Evolutionary conservation across 2,888 invertebrate genomes (phyloP), one percentile per base, ranked within the genome.

Genomic region (Neoaliturus tenellus): DNA sequence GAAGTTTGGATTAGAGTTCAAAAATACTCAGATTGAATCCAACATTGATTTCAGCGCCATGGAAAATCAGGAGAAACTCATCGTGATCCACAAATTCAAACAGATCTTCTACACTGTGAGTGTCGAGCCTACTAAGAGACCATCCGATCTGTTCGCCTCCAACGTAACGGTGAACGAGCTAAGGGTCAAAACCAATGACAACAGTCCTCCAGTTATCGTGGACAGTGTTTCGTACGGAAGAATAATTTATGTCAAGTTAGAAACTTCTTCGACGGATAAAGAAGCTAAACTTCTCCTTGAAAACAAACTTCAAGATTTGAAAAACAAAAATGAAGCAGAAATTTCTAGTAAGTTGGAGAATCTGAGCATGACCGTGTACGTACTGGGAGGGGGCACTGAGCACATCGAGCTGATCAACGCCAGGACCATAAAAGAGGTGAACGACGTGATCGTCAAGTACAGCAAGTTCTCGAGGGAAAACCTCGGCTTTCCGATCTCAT

Each of bases 221-320:
- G 51, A 51, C 51, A 51, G 51, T 51, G 51, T 51, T 14, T 51
- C 51, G 20, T 51, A 51, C 51, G 51, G 51, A 51, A 51, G 51
- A 23, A 51, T 23, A 20, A 51, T 51, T 6, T 51, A 51, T 23
- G 51, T 51, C 51, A 51, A 51, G 23, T 2, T 51, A 4, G 23
- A 20, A 51, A 51, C 51, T 1, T 20, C 20, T 51, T 23, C 20
- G 5, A 51, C 51, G 1, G 51, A 51, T 3, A 23, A 3, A 0
- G 20, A 20, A 51, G 23, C 51, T 2, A 51, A 51, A 23, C 4
- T 2, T 51, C 10, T 23, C 1, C 51, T 51, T 51, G 2, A 4
- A 2, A 20, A 20, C 51, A 51, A 51, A 23, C 5, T 10, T 4
- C 23, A 23, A 20, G 20, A 51, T 10, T 0, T 51, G n/a, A 23